Evolutionary conservation across 2,113 vertebrate species (phyloP).

Genomic region (Struthio camelus): DNA sequence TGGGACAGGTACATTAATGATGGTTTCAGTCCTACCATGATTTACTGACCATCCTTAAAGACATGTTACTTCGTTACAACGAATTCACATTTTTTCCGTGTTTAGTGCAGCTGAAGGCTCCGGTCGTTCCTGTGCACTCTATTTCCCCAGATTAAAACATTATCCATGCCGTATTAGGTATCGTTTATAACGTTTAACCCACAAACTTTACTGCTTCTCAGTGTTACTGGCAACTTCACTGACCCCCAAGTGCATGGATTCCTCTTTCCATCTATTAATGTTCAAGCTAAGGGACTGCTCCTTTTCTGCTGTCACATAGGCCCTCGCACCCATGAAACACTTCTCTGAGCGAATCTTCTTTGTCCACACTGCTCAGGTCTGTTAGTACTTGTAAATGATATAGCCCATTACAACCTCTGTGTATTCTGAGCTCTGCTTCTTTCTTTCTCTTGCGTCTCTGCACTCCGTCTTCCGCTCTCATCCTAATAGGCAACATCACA

Average conservation of each 20-base stretch:
- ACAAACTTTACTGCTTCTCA: not conserved
- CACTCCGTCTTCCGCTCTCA: not conserved
- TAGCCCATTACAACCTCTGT: not conserved
- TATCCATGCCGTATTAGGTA: not conserved
- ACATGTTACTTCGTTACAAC: not conserved
- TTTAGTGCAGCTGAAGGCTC: not conserved
- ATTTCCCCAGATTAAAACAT: not conserved
- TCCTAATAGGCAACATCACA: not conserved
- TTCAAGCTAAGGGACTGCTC: not conserved
- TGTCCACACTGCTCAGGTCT: rapidly evolving
- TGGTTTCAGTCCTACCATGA: not conserved
- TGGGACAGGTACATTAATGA: not conserved
- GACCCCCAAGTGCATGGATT: not conserved
- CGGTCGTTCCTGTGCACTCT: not conserved
- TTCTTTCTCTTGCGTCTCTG: not conserved
- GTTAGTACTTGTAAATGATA: not conserved
- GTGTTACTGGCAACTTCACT: not conserved
- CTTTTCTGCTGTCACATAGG: not conserved
- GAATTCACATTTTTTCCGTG: not conserved
- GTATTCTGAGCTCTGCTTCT: not conserved
- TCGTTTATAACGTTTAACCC: not conserved
- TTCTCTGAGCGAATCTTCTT: not conserved
- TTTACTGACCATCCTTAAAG: not conserved
- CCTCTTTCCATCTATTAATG: not conserved
- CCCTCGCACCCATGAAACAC: not conserved